Conservation (phyloP, 2,888 invertebrate species). For the Idaea dimidiata region DNA sequence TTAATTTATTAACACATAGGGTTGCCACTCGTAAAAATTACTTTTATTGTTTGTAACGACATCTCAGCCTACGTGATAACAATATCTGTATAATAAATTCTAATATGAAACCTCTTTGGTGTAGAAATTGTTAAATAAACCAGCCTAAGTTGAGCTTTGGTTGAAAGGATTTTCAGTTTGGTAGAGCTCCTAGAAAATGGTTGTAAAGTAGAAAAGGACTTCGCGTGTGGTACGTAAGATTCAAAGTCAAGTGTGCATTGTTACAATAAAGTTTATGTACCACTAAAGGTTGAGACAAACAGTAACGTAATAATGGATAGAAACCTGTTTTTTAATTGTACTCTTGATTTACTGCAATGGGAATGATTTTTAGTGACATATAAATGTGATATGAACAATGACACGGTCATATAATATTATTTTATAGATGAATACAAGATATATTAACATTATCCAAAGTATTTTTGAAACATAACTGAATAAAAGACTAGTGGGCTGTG, state of each 20-base stretch:
- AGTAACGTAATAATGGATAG: slow-evolving; percentile 47
- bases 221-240: slow-evolving; percentile 58
- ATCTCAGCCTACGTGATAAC: slow-evolving; percentile 79
- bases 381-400: slow-evolving; percentile 62
- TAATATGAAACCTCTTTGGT: slow-evolving; percentile 46
- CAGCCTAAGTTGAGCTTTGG: slow-evolving; percentile 38
- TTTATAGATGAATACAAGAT: slow-evolving; percentile 19
- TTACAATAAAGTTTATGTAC: slow-evolving; percentile 61
- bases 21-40: slow-evolving; percentile 78
- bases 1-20: slow-evolving; percentile 78
- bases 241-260: slow-evolving; percentile 70
- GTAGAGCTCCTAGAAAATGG: slow-evolving; percentile 30
- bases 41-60: slow-evolving; percentile 80
- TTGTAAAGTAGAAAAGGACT: slow-evolving; percentile 30
- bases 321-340: slow-evolving; percentile 64
- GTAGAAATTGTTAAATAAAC: slow-evolving; percentile 20
- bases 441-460: not conserved
- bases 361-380: slow-evolving; percentile 63
- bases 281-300: slow-evolving; percentile 65
- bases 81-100: slow-evolving; percentile 70
- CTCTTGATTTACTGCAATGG: slow-evolving; percentile 70
- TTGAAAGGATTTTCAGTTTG: slow-evolving; percentile 7
- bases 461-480: not conserved
- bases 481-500: not conserved
- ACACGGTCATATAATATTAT: slow-evolving; percentile 53